A percentile compares a stretch with the other conserved stretches of the same genome.
These are phyloP conservation scores for Acanthornis magna DNA, from an alignment of 2,797 vertebrate genomes.

Conservation along the genomic window DNA sequence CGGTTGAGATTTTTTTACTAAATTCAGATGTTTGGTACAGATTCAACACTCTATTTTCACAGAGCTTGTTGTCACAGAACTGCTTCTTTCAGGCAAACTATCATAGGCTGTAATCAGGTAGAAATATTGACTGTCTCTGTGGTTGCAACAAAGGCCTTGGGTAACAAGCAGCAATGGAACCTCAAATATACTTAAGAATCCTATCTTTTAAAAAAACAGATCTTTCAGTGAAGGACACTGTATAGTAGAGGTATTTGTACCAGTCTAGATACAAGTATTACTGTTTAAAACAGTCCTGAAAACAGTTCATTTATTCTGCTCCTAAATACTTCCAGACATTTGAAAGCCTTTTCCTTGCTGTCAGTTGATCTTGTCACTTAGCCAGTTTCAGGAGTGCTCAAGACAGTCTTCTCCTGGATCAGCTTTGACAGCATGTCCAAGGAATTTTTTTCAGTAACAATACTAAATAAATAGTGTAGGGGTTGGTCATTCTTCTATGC, in stretches of 20 bases:
- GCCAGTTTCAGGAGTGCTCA: neutral
- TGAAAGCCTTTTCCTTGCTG: neutral
- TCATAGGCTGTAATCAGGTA: neutral
- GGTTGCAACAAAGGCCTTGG: neutral
- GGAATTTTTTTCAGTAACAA: neutral
- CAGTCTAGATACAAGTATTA: neutral
- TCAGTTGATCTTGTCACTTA: conserved; percentile 5
- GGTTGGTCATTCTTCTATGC: neutral
- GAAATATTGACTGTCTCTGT: neutral
- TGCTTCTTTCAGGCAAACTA: neutral
- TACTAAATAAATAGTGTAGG: neutral
- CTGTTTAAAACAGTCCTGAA: neutral
- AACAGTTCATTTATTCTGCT: neutral
- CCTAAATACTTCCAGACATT: neutral
- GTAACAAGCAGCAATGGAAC: neutral
- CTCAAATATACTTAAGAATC: neutral
- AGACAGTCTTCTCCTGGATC: neutral
- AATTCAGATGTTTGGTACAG: neutral
- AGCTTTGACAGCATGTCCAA: conserved; percentile 40
- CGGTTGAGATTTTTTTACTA: neutral
- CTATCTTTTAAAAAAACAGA: neutral
- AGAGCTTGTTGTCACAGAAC: neutral
- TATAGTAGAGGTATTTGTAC: neutral
- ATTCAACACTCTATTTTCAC: neutral
- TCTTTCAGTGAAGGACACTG: neutral